Conservation (phyloP, 2,113 vertebrate species). For the Tenrec ecaudatus region DNA sequence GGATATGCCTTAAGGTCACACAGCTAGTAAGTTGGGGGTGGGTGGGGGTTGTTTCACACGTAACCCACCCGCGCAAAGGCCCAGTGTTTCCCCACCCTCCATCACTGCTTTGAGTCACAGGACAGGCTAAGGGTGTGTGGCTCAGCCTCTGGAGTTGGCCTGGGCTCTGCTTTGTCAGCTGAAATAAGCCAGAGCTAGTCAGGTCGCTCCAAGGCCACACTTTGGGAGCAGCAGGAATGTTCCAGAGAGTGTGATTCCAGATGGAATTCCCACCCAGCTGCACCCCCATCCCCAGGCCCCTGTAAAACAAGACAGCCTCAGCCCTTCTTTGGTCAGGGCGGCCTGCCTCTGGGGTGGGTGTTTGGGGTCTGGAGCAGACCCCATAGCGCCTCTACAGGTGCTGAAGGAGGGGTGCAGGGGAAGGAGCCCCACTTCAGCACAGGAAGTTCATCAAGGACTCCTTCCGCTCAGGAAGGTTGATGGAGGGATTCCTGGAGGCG, state of each 20-base stretch:
- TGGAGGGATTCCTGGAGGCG: background rate
- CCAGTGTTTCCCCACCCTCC: background rate
- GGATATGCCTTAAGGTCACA: no score
- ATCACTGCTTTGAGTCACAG: background rate
- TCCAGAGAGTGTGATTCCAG: background rate
- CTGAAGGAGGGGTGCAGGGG: background rate
- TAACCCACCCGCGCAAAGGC: no score
- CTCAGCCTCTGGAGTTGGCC: background rate
- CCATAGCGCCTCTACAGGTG: background rate
- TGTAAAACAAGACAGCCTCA: background rate
- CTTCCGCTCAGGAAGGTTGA: background rate
- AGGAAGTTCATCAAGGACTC: accelerated
- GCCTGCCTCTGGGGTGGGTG: accelerated
- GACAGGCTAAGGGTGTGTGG: background rate
- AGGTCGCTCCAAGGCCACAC: background rate
- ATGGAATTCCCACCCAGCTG: accelerated
- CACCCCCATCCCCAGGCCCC: background rate
- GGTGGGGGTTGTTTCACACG: background rate
- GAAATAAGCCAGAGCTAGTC: conserved; percentile 34
- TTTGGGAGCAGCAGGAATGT: background rate
- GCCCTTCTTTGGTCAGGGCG: background rate
- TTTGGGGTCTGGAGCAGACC: background rate
- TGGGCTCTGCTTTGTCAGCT: background rate
- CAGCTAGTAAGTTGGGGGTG: background rate
- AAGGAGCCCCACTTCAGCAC: no score